A percentile compares a stretch with the other conserved stretches of the same genome.
phyloP scores from a whole-genome alignment of 2,888 invertebrate species.

The Rutpela maculata region DNA sequence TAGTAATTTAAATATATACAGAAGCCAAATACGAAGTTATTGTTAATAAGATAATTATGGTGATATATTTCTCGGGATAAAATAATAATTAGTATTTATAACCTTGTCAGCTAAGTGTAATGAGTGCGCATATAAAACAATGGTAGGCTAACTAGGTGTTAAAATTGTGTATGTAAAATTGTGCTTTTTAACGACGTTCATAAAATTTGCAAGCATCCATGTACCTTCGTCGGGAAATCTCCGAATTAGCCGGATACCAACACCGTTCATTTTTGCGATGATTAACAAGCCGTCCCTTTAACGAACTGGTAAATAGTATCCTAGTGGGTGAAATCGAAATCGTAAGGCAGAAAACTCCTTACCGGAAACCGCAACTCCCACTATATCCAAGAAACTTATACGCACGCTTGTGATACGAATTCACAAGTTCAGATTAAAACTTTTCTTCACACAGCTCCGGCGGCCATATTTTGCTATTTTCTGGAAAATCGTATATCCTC shows the following conservation, averaged over 20 bases:
- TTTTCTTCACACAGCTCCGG: background rate
- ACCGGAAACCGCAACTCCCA: slow-evolving; percentile 31
- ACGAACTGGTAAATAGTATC: slow-evolving; percentile 34
- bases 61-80: background rate
- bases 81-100: background rate
- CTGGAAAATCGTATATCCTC: too few relatives aligned
- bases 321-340: slow-evolving; percentile 23
- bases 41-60: background rate
- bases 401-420: slow-evolving; percentile 31
- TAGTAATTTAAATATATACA: background rate
- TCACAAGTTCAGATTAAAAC: slow-evolving; percentile 13
- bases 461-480: background rate
- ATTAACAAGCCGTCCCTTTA: background rate
- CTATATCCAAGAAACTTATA: slow-evolving; percentile 24
- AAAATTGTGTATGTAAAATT: slow-evolving; percentile 18
- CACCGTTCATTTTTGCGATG: slow-evolving; percentile 30
- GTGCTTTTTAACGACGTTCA: slow-evolving; percentile 18
- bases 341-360: slow-evolving; percentile 33
- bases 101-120: slow-evolving; percentile 15
- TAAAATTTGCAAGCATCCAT: slow-evolving; percentile 35
- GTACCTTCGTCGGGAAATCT: slow-evolving; percentile 22
- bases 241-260: slow-evolving; percentile 28
- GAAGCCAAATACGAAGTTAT: background rate
- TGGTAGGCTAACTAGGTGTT: slow-evolving; percentile 16
- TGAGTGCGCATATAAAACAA: slow-evolving; percentile 17